Evolutionary conservation across 2,797 vertebrate species (phyloP).

Genomic region (Dendrocincla tyrannina): DNA sequence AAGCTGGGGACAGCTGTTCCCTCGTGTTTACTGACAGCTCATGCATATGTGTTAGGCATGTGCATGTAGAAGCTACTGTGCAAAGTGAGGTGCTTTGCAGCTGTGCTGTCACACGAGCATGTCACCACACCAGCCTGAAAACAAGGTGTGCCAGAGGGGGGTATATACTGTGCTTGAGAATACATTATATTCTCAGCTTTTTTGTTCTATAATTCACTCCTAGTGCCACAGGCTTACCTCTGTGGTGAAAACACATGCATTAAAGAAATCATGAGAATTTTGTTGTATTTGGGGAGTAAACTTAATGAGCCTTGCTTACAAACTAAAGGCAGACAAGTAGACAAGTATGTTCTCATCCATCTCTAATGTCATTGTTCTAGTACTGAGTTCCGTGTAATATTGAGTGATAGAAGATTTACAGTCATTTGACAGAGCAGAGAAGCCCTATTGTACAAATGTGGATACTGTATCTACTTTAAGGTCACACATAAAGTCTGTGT

Average conservation of each 20-base stretch:
- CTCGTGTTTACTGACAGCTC: not conserved
- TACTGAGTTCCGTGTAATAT: not conserved
- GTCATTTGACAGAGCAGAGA: not conserved
- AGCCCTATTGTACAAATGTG: not conserved
- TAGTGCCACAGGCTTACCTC: not conserved
- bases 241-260: not conserved
- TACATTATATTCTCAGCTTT: not conserved
- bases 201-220: not conserved
- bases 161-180: not conserved
- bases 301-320: not conserved
- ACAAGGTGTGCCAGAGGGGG: not conserved
- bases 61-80: rapidly evolving
- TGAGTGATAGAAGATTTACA: not conserved
- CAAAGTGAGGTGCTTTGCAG: not conserved
- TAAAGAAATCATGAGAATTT: not conserved
- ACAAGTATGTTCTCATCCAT: not conserved
- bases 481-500: not conserved
- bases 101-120: not conserved
- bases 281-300: not conserved
- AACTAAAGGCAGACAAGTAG: not conserved
- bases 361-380: not conserved
- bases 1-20: not conserved
- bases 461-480: not conserved
- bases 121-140: not conserved
- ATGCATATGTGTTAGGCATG: not conserved